Conservation (phyloP, 2,888 invertebrate species). For the Bruchidius siliquastri region DNA sequence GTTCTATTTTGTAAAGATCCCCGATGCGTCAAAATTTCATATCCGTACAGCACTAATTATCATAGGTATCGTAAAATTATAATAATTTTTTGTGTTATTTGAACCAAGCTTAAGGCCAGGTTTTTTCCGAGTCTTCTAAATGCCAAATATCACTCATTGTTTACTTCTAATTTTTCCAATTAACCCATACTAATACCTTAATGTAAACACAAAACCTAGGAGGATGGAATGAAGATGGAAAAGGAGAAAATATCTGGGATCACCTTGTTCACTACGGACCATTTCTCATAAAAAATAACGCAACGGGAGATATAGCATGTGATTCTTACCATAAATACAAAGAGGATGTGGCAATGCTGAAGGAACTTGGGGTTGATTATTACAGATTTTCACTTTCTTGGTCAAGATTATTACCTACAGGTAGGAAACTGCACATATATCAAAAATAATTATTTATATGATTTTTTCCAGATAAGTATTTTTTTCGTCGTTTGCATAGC, state of each 20-base stretch:
- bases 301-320: slow-evolving; percentile 63
- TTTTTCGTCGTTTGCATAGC: background rate
- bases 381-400: slow-evolving; percentile 74
- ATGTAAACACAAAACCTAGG: slow-evolving; percentile 21
- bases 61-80: too few relatives aligned
- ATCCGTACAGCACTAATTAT: too few relatives aligned
- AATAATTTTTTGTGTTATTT: too few relatives aligned
- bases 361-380: slow-evolving; percentile 58
- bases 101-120: too few relatives aligned
- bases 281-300: slow-evolving; percentile 52
- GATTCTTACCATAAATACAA: slow-evolving; percentile 65
- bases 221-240: slow-evolving; percentile 39
- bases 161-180: too few relatives aligned
- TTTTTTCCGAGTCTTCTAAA: too few relatives aligned
- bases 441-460: too few relatives aligned
- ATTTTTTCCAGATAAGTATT: background rate
- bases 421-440: slow-evolving; percentile 36
- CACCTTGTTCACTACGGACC: slow-evolving; percentile 43
- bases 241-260: slow-evolving; percentile 28
- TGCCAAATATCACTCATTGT: too few relatives aligned
- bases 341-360: slow-evolving; percentile 60
- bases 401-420: slow-evolving; percentile 69
- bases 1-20: too few relatives aligned
- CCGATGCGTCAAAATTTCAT: too few relatives aligned
- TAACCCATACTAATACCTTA: too few relatives aligned